A percentile compares a stretch with the other conserved stretches of the same genome.
These are phyloP conservation scores for Agriopis leucophaearia DNA, from an alignment of 2,888 invertebrate species.

Conservation along the genomic window DNA sequence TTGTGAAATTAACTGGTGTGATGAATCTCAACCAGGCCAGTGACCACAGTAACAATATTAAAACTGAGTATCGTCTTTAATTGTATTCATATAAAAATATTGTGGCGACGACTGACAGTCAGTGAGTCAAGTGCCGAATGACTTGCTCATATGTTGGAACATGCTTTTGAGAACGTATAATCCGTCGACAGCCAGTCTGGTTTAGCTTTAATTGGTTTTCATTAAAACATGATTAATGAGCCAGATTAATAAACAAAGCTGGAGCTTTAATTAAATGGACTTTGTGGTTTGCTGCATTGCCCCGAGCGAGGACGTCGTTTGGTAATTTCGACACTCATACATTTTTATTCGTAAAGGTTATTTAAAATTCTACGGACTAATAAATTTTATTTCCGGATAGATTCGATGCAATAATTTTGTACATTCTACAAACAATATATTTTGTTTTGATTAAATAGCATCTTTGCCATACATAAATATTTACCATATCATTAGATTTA, in stretches of 20 bases:
- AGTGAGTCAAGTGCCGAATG: slow-evolving; percentile 56
- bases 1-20: neutral
- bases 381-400: slow-evolving; percentile 14
- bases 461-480: too few species aligned
- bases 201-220: slow-evolving; percentile 64
- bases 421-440: neutral
- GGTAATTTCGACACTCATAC: slow-evolving; percentile 29
- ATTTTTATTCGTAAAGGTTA: slow-evolving; percentile 27
- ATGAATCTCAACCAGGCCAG: slow-evolving; percentile 47
- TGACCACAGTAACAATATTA: slow-evolving; percentile 49
- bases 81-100: slow-evolving; percentile 53
- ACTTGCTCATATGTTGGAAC: slow-evolving; percentile 44
- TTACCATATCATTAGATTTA: neutral
- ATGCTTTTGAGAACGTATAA: slow-evolving; percentile 44
- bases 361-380: slow-evolving; percentile 5
- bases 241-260: slow-evolving; percentile 55
- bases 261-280: slow-evolving; percentile 43
- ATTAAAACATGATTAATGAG: slow-evolving; percentile 64
- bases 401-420: neutral
- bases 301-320: slow-evolving; percentile 51
- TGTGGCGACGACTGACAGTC: slow-evolving; percentile 40
- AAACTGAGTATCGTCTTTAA: slow-evolving; percentile 45
- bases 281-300: slow-evolving; percentile 43
- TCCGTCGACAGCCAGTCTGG: slow-evolving; percentile 47
- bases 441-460: neutral